Conservation (phyloP, 2,113 vertebrate genomes). For the Oryzias curvinotus region DNA sequence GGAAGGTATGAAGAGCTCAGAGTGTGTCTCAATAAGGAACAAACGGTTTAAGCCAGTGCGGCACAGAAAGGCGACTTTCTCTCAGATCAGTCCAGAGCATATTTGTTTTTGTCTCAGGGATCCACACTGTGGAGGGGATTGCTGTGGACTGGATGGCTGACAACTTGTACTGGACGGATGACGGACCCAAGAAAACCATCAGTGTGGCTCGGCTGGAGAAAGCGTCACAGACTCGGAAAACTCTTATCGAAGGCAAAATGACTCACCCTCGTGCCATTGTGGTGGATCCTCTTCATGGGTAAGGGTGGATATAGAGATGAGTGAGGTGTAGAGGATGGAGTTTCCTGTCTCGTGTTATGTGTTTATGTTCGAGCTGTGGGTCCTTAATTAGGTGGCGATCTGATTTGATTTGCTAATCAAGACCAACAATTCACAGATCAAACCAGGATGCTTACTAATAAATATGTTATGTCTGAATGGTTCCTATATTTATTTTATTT, state of each 20-base stretch:
- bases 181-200: conserved; percentile 97
- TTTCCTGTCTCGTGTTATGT: conserved; percentile 7
- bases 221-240: conserved; percentile 92
- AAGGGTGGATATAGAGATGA: conserved; percentile 37
- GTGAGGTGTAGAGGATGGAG: background rate
- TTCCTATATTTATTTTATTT: too few relatives aligned
- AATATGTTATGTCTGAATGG: too few relatives aligned
- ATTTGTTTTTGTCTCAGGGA: conserved; percentile 73
- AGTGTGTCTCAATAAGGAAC: background rate
- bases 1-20: conserved; percentile 77
- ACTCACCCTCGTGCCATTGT: conserved; percentile 95
- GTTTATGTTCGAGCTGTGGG: background rate
- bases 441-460: too few relatives aligned
- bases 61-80: background rate
- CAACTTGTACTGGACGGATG: conserved; percentile 97
- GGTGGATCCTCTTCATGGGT: conserved; percentile 95
- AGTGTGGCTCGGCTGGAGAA: conserved; percentile 95
- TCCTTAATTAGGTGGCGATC: too few relatives aligned
- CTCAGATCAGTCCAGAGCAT: background rate
- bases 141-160: conserved; percentile 99
- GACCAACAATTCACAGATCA: too few relatives aligned
- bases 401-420: too few relatives aligned
- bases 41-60: background rate
- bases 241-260: conserved; percentile 95
- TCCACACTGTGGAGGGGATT: conserved; percentile 95